phyloP scores from a whole-genome alignment of 2,797 vertebrate genomes.

The Anguilla megastoma region DNA sequence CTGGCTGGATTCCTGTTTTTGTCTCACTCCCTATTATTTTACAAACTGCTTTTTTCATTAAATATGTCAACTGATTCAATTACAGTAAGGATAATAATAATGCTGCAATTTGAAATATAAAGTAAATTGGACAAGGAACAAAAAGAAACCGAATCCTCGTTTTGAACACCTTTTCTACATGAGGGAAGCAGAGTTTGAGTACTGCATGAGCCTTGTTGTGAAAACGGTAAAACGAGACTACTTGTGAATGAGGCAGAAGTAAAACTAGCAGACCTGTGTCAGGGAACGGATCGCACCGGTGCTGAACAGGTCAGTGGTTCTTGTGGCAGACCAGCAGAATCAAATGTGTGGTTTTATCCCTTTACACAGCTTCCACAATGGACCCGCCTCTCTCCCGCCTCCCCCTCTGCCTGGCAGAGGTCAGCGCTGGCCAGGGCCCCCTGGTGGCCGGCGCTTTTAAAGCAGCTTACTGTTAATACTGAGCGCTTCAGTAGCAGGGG shows the following conservation, averaged over 20 bases:
- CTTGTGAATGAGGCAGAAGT: not conserved
- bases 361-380: conserved; percentile 84
- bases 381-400: conserved; percentile 77
- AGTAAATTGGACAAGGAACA: conserved; percentile 24
- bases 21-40: conserved; percentile 34
- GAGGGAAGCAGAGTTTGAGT: conserved; percentile 41
- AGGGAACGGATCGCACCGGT: conserved; percentile 39
- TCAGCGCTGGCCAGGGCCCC: conserved; percentile 80
- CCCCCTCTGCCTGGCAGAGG: conserved; percentile 77
- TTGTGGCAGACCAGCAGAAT: conserved; percentile 61
- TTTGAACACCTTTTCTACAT: conserved; percentile 30
- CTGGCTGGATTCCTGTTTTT: conserved; percentile 35
- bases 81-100: conserved; percentile 36
- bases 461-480: conserved; percentile 65
- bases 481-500: conserved; percentile 49
- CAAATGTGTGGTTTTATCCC: conserved; percentile 81
- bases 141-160: conserved; percentile 18
- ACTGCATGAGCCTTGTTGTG: conserved; percentile 56
- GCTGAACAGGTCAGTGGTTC: conserved; percentile 54
- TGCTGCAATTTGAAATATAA: conserved; percentile 32
- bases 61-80: conserved; percentile 30
- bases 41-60: conserved; percentile 39
- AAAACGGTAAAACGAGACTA: not conserved
- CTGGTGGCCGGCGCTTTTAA: conserved; percentile 80
- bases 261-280: conserved; percentile 25